phyloP scores from a whole-genome alignment of 2,113 vertebrate species.

The Psophia crepitans region DNA sequence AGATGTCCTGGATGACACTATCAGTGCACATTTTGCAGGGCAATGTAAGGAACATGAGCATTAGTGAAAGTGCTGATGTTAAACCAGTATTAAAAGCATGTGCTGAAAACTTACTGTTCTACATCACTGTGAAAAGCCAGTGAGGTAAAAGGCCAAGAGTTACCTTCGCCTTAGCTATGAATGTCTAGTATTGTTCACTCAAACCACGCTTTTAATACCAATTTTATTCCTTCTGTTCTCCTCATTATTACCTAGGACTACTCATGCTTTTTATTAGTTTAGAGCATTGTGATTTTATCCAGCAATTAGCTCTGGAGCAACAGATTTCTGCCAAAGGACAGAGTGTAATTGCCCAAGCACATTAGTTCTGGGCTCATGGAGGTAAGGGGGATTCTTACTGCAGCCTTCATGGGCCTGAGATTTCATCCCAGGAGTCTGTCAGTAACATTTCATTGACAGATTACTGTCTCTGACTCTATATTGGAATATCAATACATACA shows the following conservation, averaged over 20 bases:
- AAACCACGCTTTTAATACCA: neutral
- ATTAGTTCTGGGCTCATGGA: neutral
- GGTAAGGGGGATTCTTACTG: neutral
- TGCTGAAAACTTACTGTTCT: neutral
- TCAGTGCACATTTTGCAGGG: neutral
- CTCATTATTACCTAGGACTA: neutral
- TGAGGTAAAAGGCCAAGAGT: neutral
- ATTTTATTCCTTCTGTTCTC: neutral
- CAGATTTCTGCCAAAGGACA: neutral
- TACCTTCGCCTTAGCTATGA: neutral
- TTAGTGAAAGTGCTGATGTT: neutral
- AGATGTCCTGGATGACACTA: neutral
- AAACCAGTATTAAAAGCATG: neutral
- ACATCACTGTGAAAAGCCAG: neutral
- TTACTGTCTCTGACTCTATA: neutral
- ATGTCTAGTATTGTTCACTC: neutral
- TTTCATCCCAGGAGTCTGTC: neutral
- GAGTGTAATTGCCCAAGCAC: rapidly evolving
- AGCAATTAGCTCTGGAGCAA: neutral
- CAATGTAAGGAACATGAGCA: neutral
- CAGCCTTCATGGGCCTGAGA: neutral
- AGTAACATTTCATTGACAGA: neutral
- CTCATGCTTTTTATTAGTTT: neutral
- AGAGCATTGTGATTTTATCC: neutral
- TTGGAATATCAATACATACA: neutral